Evolutionary conservation across 2,888 invertebrate species (phyloP), one percentile per base, ranked within the genome.

Genomic region (Chouioia cunea): DNA sequence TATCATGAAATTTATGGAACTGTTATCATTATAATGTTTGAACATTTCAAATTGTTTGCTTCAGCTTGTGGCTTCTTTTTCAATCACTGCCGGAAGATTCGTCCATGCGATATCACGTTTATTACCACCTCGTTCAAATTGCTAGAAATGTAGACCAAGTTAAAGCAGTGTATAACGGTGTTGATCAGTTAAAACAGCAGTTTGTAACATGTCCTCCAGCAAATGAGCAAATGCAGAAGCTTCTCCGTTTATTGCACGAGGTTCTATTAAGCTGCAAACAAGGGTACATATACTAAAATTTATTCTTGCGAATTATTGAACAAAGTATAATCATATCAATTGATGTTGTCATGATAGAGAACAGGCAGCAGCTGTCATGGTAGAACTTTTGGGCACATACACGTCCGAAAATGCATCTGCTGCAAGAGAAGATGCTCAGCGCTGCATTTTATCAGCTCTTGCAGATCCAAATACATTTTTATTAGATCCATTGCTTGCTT

Each of bases 331-430:
- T 53, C 16, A 54, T 36, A 50, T 48, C 3, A 27, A 27, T 53
- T 50, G 20, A 1, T 23, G 16, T 48, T 53, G 10, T 46, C 79
- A 75, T 83, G 87, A 18, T 84, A 94, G 96, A 86, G 97, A 97
- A 82, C 89, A 94, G 79, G 97, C 97, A 23, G 93, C 97, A 18
- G 96, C 96, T 86, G 97, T 97, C 3, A 99, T 99, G 99, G 93
- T 98, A 74, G 97, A 97, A 86, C 88, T 99, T 0, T 87, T 99
- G 68, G 96, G 96, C 23, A 98, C 99, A 0, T 99, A 99, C 86
- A 97, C 97, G 23, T 93, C 97, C 73, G 97, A 97, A 81, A 98
- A 98, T 87, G 99, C 99, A 0, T 96, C 96, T 1, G 94, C 96
- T 75, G 99, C 99, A 0, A 90, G 97, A 76, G 97, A 97, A 84